Base-by-base conservation (phyloP, 2,888 invertebrate genomes). In the Ennomos quercinarius region DNA sequence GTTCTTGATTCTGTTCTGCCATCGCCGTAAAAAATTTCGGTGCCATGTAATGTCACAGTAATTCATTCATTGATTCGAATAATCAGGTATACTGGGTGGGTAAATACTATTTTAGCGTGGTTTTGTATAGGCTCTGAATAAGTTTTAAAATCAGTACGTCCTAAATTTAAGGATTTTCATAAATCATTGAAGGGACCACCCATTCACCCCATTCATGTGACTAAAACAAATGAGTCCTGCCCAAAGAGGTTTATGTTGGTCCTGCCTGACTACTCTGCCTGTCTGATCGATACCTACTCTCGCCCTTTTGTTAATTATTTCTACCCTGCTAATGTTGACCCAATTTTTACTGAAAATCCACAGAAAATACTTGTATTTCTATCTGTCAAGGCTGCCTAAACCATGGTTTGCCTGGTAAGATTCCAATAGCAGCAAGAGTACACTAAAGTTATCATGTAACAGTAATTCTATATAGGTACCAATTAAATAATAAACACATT, bases 171-270 rank as follows among this genome's bases (percentile, higher is more conserved):
- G 11, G 10, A n/a, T 36, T 46, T 46, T 37, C 10, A 13, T 34
- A 2, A 44, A 43, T 36, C 12, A 46, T 10, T 40, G 39, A 34
- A 52, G 43, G 61, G 43, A 67, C 70, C 71, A 72, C 74, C 79
- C 78, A 64, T 72, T 13, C 61, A 74, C n/a, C n/a, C n/a, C n/a
- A n/a, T n/a, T 83, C 81, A 82, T 81, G 82, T 82, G 81, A 82
- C 74, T 67, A 59, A 55, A 39, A 17, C 41, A 38, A 58, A 44
- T 45, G 11, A 13, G 12, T 37, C 27, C 48, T 43, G 27, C 11
- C 37, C n/a, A n/a, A n/a, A n/a, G n/a, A n/a, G n/a, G n/a, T n/a
- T n/a, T n/a, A n/a, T n/a, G n/a, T n/a, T n/a, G n/a, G n/a, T 50
- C 36, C n/a, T 17, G 13, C 44, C 36, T 48, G n/a, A n/a, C 13